Conservation (phyloP, 1,140 invertebrate species). For the Luehdorfia chinensis region DNA sequence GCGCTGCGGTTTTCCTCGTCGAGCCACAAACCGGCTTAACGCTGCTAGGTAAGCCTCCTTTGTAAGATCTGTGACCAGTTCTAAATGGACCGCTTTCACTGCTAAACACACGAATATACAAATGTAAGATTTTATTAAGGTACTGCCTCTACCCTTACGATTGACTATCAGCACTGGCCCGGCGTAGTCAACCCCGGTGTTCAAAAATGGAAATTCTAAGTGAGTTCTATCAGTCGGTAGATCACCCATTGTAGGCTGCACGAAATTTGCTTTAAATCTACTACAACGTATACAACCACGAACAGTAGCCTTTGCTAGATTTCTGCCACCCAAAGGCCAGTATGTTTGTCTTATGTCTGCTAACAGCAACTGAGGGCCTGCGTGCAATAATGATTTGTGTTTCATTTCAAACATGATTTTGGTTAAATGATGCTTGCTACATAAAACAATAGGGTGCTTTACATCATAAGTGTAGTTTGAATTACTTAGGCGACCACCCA, state of each 20-base stretch:
- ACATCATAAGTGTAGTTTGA: conserved; percentile 20
- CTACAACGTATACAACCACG: conserved; percentile 20
- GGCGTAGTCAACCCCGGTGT: conserved; percentile 2
- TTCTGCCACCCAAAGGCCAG: conserved; percentile 25
- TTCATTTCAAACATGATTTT: conserved; percentile 20
- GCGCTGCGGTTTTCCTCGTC: neutral
- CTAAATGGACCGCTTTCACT: conserved; percentile 31
- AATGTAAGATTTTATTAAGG: conserved; percentile 23
- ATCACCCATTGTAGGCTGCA: conserved; percentile 27
- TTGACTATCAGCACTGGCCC: conserved; percentile 8
- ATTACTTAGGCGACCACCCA: conserved; percentile 28
- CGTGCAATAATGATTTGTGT: conserved; percentile 22
- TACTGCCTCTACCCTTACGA: conserved; percentile 24
- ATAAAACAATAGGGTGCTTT: conserved; percentile 24
- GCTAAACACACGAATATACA: conserved; percentile 37
- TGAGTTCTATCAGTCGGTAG: conserved; percentile 4
- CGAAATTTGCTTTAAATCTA: conserved; percentile 17
- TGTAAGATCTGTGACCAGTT: conserved; percentile 27
- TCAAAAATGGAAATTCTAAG: too few relatives aligned
- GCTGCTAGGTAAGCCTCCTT: conserved; percentile 31
- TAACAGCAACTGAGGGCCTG: conserved; percentile 25
- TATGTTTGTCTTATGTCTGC: conserved; percentile 16
- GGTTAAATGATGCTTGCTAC: conserved; percentile 18
- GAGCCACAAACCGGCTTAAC: neutral
- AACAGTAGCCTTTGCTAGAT: conserved; percentile 16